These are phyloP conservation scores for Phyllostomus discolor DNA, from an alignment of 2,113 vertebrate genomes.

Conservation along the genomic window DNA sequence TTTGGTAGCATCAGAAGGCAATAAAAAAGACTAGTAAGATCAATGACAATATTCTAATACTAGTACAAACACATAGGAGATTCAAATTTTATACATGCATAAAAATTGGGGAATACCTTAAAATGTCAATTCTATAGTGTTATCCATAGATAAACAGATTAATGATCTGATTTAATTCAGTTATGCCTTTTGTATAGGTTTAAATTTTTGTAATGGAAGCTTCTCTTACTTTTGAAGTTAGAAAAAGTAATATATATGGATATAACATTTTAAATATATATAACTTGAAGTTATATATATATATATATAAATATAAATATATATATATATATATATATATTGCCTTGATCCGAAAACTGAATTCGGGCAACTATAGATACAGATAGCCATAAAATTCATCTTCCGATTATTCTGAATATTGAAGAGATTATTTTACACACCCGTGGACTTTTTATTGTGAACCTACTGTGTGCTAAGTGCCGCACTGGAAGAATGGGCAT, in stretches of 20 bases:
- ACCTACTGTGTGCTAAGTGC: not conserved
- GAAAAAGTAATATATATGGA: not conserved
- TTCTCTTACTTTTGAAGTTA: not conserved
- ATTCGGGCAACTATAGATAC: not conserved
- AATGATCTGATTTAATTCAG: not conserved
- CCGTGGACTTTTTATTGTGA: not conserved
- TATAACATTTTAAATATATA: not conserved
- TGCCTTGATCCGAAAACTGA: not conserved
- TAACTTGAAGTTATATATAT: not conserved
- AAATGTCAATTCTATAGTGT: not conserved
- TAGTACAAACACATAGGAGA: not conserved
- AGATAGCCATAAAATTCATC: not conserved
- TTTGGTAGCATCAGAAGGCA: not conserved
- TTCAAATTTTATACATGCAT: not conserved
- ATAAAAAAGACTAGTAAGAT: not conserved
- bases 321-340: not conserved
- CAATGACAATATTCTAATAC: not conserved
- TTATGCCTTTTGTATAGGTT: not conserved
- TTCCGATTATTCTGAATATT: not conserved
- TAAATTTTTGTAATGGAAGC: not conserved
- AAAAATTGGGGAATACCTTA: not conserved
- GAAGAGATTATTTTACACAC: not conserved
- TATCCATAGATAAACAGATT: not conserved
- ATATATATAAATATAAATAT: not conserved
- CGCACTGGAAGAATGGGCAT: not conserved